Percentiles rank a stretch among this genome's conserved stretches.
Evolutionary conservation across 2,113 vertebrate species (phyloP).

Genomic region (Cinclus cinclus): DNA sequence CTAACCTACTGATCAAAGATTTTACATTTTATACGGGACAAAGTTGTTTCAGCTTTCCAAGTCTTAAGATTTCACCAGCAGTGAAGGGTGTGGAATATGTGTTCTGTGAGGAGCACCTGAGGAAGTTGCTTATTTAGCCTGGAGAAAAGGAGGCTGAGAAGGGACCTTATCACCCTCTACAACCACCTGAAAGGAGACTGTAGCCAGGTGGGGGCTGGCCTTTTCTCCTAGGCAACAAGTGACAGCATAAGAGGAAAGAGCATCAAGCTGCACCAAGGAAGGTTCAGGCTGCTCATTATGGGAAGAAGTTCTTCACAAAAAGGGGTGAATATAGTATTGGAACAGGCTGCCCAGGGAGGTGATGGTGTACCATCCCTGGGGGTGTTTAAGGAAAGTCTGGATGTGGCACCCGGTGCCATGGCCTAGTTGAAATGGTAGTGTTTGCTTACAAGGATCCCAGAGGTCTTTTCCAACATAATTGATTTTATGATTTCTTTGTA

Average conservation of each 20-base stretch:
- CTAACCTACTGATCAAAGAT: neutral
- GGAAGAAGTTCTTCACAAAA: neutral
- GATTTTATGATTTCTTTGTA: neutral
- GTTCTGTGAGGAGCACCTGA: neutral
- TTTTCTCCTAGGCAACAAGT: fast-evolving
- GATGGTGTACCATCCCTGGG: neutral
- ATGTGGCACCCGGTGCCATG: no score
- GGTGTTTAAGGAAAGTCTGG: neutral
- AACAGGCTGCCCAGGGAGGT: neutral
- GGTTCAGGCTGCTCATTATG: neutral
- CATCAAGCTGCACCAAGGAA: neutral
- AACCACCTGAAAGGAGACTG: neutral
- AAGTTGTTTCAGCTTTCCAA: neutral
- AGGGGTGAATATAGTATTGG: neutral
- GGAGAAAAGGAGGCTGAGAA: neutral
- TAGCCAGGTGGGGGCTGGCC: fast-evolving
- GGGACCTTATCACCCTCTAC: no score
- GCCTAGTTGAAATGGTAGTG: no score
- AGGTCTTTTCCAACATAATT: neutral
- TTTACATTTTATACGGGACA: neutral
- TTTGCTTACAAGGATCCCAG: neutral
- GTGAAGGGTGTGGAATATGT: neutral
- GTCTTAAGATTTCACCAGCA: neutral
- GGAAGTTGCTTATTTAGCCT: neutral
- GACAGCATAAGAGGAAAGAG: neutral